Base-by-base conservation (phyloP, 2,797 vertebrate genomes). In the Centroberyx gerrardi region DNA sequence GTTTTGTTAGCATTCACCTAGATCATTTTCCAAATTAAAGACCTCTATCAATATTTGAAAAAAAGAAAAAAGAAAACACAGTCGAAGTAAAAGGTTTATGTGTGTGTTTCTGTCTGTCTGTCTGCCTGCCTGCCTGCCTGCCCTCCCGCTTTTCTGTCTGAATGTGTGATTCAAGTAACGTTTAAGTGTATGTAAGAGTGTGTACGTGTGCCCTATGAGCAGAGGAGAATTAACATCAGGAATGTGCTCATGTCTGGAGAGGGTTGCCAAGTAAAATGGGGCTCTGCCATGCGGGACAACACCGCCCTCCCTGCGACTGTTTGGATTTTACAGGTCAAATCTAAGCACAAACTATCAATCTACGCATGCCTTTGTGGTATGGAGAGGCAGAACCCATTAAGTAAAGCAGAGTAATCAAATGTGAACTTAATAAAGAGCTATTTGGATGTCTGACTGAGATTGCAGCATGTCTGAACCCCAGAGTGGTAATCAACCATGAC, bases 401-500 rank as follows among this genome's bases (percentile, higher is more conserved):
- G 29, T 27, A 14, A 62, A 72, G 81, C 62, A 28, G 69, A 62
- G 77, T 73, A 86, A 87, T 89, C 77, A 89, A 85, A 91, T 66
- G 69, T 66, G 82, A 86, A 76, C 74, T 82, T 83, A 77, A 87
- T 88, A 81, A 87, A 77, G 72, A 82, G 71, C 76, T 78, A 77
- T 81, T 88, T 80, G 74, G 74, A 79, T 69, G 80, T 91, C 87
- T 84, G 80, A 81, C 85, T 81, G 83, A 88, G 87, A 87, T 88
- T 90, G 81, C 75, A 61, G 77, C 78, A 72, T 29, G 73, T 82
- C 73, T 86, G 68, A 73, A 75, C 74, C 74, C 77, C 31, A 48
- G 53, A 82, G 68, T 82, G 72, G 82, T 78, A 90, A 88, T 87
- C 81, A 88, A 61, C 82, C 77, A 61, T 81, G 86, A 85, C 74